Evolutionary conservation across 2,113 vertebrate species (phyloP), one percentile per base, ranked within the genome.

Genomic region (Desmodus rotundus): DNA sequence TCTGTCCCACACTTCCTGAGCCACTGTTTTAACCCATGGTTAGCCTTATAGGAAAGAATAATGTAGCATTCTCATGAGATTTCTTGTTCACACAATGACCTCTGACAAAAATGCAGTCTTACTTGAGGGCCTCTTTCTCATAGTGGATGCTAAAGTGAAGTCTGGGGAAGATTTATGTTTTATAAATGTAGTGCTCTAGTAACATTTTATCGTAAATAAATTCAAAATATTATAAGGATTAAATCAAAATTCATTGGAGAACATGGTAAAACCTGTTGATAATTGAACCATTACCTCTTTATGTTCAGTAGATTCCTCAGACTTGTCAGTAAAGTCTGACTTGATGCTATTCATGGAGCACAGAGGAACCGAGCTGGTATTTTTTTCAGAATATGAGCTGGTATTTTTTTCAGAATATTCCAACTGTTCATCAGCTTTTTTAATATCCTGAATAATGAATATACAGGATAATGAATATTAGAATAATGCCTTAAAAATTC

Each of bases 401-500:
- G 31, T 24, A 50, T 56, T 78, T 89, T 52, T 90, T 95, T 94
- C 94, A 70, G 95, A 74, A 67, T 28, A 63, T 58, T 94, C 91
- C 43, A 73, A 88, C 7, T 96, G 65, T 70, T 96, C 95, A 93
- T 94, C 91, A 58, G 72, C 31, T 56, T 94, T 95, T 96, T 89
- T 89, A 93, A 97, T 96, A 82, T 96, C 97, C 97, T 97, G 92
- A 74, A 92, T 65, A 41, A 91, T 86, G 47, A 92, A 94, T 50
- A 73, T 38, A 82, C 9, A 78, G 26, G 56, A n/a, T n/a, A n/a
- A n/a, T 76, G 95, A 58, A 45, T 16, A 80, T 36, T 73, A 58
- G 16, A 78, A 81, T 19, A 81, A 85, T 73, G 52, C 47, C 67
- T 92, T 86, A 81, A 96, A 89, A 83, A 82, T 50, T 77, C n/a